A percentile compares a stretch with the other conserved stretches of the same genome.
Evolutionary conservation across 2,888 invertebrate species (phyloP).

Genomic region (Microplitis manilae): DNA sequence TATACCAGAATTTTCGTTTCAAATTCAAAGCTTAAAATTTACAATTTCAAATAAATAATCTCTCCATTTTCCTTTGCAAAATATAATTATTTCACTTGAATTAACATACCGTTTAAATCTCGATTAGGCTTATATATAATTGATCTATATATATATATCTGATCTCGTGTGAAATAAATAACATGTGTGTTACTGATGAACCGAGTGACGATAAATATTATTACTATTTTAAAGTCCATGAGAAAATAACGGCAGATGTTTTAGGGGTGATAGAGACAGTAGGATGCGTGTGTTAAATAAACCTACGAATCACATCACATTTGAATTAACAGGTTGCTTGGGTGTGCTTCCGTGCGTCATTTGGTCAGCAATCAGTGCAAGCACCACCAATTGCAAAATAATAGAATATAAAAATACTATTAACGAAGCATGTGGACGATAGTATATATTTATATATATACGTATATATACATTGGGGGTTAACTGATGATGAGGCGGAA

Average conservation of each 20-base stretch:
- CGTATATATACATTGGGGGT: background rate
- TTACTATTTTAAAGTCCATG: conserved; percentile 58
- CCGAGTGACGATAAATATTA: conserved; percentile 58
- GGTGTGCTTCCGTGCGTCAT: conserved; percentile 52
- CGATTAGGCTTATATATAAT: background rate
- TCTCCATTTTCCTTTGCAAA: background rate
- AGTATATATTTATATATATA: background rate
- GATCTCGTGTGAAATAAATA: conserved; percentile 66
- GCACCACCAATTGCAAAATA: background rate
- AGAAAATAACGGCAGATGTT: conserved; percentile 67
- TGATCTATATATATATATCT: background rate
- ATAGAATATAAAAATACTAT: conserved; percentile 3
- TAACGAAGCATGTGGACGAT: background rate
- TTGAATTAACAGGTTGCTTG: conserved; percentile 60
- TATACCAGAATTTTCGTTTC: no score
- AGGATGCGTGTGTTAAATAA: conserved; percentile 38
- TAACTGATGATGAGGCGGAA: background rate
- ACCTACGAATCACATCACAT: conserved; percentile 59
- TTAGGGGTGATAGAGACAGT: conserved; percentile 50
- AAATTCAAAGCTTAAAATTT: no score
- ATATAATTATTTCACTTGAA: background rate
- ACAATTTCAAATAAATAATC: background rate
- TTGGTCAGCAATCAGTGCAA: conserved; percentile 56
- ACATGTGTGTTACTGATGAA: conserved; percentile 66
- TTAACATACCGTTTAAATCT: background rate